A percentile compares a stretch with the other conserved stretches of the same genome.
Conservation (phyloP, 2,113 vertebrate species). For the Hyla sarda region DNA sequence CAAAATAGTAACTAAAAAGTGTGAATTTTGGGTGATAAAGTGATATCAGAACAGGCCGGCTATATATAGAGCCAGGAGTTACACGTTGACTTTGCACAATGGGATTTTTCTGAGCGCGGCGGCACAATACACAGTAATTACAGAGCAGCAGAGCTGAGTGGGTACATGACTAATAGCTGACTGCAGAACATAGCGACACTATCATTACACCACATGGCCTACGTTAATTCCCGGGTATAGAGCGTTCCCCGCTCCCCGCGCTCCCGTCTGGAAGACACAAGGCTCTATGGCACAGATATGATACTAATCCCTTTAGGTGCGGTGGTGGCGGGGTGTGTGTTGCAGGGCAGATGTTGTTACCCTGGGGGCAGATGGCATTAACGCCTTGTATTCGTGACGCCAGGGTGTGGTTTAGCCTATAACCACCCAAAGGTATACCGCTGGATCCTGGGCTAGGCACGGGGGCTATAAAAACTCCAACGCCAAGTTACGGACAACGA, state of each 20-base stretch:
- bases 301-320: too few relatives aligned
- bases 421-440: too few relatives aligned
- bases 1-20: too few relatives aligned
- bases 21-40: neutral
- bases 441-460: too few relatives aligned
- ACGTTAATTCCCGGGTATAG: slow-evolving; percentile 12
- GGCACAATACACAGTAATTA: slow-evolving; percentile 40
- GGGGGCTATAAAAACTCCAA: too few relatives aligned
- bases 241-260: neutral
- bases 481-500: too few relatives aligned
- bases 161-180: slow-evolving; percentile 48
- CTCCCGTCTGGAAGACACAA: neutral
- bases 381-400: too few relatives aligned
- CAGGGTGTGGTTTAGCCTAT: too few relatives aligned
- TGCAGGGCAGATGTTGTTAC: too few relatives aligned
- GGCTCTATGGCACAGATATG: neutral
- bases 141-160: slow-evolving; percentile 11
- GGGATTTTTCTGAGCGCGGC: neutral
- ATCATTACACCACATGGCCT: slow-evolving; percentile 50
- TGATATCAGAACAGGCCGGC: neutral
- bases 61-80: slow-evolving; percentile 25
- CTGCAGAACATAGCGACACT: slow-evolving; percentile 20
- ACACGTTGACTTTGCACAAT: slow-evolving; percentile 2
- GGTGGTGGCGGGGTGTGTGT: too few relatives aligned
- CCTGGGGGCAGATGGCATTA: too few relatives aligned